Conservation (phyloP, 2,888 invertebrate species). For the Lissocephala sabroskyi region DNA sequence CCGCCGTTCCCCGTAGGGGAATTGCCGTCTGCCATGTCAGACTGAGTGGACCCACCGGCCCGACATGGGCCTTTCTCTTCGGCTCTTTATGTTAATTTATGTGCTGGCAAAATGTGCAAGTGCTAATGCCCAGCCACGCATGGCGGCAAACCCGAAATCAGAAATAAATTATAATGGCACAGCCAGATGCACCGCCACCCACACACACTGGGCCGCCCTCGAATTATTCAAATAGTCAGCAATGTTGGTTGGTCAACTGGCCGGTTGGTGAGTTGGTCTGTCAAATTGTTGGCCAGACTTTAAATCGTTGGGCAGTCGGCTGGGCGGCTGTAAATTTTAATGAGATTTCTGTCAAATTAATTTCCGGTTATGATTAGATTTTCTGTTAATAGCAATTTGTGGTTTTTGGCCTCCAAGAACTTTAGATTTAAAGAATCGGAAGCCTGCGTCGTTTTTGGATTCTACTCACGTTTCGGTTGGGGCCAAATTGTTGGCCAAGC, state of each 20-base stretch:
- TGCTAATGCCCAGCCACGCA: constrained; percentile 57
- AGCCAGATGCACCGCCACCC: constrained; percentile 23
- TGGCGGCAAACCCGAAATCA: constrained; percentile 50
- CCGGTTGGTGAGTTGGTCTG: constrained; percentile 5
- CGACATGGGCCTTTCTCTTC: too few species aligned
- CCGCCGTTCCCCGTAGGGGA: constrained; percentile 24
- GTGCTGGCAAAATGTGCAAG: constrained; percentile 63
- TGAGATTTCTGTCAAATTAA: constrained; percentile 73
- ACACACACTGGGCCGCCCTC: constrained; percentile 8
- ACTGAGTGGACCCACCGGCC: too few species aligned
- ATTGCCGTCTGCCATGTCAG: constrained; percentile 1
- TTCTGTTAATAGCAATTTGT: constrained; percentile 73
- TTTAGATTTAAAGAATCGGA: too few species aligned
- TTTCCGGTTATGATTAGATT: constrained; percentile 73
- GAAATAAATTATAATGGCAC: constrained; percentile 46
- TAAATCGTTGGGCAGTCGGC: constrained; percentile 1
- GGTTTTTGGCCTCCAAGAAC: constrained; percentile 62
- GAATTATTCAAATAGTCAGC: constrained; percentile 57
- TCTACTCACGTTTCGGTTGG: constrained; percentile 24
- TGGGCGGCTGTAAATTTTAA: constrained; percentile 69
- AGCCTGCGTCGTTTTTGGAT: too few species aligned
- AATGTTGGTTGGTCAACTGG: constrained; percentile 5
- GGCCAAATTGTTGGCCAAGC: constrained; percentile 21
- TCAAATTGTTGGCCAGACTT: background rate
- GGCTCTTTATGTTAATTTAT: constrained; percentile 58